These are phyloP conservation scores for Dryoscopus gambensis DNA, from an alignment of 2,113 vertebrate species.

Conservation along the genomic window DNA sequence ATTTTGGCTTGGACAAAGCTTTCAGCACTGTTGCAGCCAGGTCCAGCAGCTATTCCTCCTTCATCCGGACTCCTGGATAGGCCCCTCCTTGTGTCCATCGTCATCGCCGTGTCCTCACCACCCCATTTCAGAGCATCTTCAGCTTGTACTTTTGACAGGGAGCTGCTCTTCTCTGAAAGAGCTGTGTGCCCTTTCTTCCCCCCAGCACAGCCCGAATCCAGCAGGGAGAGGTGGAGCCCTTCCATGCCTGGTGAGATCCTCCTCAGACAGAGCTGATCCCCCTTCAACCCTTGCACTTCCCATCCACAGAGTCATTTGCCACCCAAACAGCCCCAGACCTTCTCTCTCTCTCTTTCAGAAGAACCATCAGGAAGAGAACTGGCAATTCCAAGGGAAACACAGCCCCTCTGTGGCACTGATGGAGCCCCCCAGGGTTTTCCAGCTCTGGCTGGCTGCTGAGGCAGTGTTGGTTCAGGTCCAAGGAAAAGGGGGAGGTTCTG, in stretches of 20 bases:
- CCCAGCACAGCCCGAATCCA: neutral
- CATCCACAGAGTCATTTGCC: neutral
- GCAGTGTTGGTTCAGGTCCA: neutral
- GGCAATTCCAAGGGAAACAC: neutral
- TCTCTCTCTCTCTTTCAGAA: neutral
- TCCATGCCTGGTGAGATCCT: neutral
- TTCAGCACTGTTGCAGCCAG: neutral
- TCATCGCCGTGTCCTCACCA: fast-evolving
- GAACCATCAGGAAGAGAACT: neutral
- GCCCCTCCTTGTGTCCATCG: neutral
- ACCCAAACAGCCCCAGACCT: neutral
- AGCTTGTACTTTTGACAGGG: neutral
- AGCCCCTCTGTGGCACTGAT: neutral
- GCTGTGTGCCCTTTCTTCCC: neutral
- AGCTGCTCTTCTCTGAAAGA: neutral
- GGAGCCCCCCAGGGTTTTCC: neutral
- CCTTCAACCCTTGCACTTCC: neutral
- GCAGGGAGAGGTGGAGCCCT: neutral
- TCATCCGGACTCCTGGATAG: neutral
- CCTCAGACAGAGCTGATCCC: neutral
- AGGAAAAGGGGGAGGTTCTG: neutral
- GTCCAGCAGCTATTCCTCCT: neutral
- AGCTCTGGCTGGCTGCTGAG: neutral
- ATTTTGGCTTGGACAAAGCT: neutral
- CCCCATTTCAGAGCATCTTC: neutral